Percentiles rank a stretch among this genome's conserved stretches.
Evolutionary conservation across 2,113 vertebrate genomes (phyloP).

Genomic region (Apteryx owenii): DNA sequence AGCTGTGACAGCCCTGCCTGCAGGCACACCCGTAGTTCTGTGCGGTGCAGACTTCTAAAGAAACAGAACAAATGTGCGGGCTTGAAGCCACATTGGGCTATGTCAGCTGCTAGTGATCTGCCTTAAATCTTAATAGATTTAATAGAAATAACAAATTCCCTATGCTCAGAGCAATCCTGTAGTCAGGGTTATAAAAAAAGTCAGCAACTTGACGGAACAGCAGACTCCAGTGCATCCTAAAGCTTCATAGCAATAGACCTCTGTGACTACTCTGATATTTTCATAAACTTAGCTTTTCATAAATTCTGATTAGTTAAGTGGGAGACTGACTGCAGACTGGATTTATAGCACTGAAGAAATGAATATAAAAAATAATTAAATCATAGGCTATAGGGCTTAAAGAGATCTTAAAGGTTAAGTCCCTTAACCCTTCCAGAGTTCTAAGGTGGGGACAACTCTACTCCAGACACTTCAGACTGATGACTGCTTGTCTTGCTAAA

Average conservation of each 20-base stretch:
- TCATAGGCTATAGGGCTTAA: background rate
- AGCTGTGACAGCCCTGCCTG: background rate
- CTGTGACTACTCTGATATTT: fast-evolving
- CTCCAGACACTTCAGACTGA: fast-evolving
- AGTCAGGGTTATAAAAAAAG: background rate
- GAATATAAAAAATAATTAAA: background rate
- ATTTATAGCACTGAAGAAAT: background rate
- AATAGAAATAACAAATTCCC: background rate
- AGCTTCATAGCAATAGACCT: fast-evolving
- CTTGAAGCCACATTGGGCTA: fast-evolving
- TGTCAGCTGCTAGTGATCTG: fast-evolving
- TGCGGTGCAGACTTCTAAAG: too few species aligned
- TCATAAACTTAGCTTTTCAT: fast-evolving
- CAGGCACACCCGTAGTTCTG: too few species aligned
- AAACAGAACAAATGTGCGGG: fast-evolving
- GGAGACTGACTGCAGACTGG: background rate
- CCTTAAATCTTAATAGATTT: fast-evolving
- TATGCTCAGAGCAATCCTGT: fast-evolving
- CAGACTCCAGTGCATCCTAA: fast-evolving
- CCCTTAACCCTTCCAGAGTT: background rate
- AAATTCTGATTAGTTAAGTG: fast-evolving
- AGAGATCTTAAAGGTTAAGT: background rate
- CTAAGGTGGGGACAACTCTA: fast-evolving
- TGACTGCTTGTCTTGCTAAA: background rate
- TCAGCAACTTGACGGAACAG: fast-evolving